Percentiles rank a stretch among this genome's conserved stretches.
Conservation (phyloP, 1,140 invertebrate genomes). For the Cecropterus lyciades region DNA sequence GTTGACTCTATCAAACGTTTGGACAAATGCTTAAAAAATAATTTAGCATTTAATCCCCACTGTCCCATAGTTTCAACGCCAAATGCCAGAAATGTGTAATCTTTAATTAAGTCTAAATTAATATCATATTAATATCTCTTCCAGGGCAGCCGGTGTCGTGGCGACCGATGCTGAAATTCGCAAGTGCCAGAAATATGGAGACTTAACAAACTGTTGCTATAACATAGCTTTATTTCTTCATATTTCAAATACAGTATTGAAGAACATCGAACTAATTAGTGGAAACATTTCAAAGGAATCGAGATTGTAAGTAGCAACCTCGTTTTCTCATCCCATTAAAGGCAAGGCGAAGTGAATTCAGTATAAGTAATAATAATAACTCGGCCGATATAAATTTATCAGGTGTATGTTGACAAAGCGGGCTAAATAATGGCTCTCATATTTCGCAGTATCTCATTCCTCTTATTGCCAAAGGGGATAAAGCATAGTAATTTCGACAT, state of each 20-base stretch:
- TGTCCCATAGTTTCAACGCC: too few species aligned
- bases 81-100: too few species aligned
- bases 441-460: slow-evolving; percentile 67
- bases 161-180: too few species aligned
- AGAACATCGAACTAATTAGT: slow-evolving; percentile 18
- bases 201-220: too few species aligned
- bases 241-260: neutral
- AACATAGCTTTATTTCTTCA: too few species aligned
- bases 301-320: slow-evolving; percentile 3
- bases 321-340: slow-evolving; percentile 10
- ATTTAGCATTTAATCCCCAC: too few species aligned
- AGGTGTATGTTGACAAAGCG: slow-evolving; percentile 68
- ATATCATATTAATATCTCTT: too few species aligned
- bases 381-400: slow-evolving; percentile 65
- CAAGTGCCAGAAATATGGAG: too few species aligned
- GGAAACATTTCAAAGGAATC: slow-evolving; percentile 6
- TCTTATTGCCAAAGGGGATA: slow-evolving; percentile 73
- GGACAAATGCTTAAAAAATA: too few species aligned
- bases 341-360: slow-evolving; percentile 14
- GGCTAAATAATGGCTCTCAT: slow-evolving; percentile 68
- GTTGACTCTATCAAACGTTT: too few species aligned
- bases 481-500: slow-evolving; percentile 54
- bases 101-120: too few species aligned
- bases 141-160: too few species aligned
- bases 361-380: slow-evolving; percentile 52